phyloP scores from a whole-genome alignment of 2,113 vertebrate species.

The Rhombomys opimus region DNA sequence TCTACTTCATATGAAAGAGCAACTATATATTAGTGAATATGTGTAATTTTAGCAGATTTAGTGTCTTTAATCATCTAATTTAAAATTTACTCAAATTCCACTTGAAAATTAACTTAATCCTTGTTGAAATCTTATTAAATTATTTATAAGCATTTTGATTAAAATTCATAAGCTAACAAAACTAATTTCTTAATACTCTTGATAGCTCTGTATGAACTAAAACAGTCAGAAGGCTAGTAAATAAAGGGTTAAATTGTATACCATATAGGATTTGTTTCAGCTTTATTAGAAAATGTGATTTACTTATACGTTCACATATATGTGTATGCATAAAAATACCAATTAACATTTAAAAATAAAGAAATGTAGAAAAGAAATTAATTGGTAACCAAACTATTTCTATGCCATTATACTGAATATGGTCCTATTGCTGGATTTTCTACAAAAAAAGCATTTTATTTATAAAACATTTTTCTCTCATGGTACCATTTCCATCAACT shows the following conservation, averaged over 20 bases:
- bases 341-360: neutral
- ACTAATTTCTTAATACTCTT: neutral
- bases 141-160: neutral
- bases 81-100: too few species aligned
- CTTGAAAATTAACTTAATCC: neutral
- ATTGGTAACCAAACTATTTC: neutral
- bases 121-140: neutral
- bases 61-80: neutral
- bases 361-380: neutral
- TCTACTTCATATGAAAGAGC: neutral
- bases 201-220: neutral
- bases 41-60: neutral
- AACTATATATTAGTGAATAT: neutral
- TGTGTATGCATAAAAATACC: neutral
- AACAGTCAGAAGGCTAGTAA: neutral
- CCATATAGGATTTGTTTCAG: neutral
- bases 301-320: neutral
- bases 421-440: neutral
- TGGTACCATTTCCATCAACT: neutral
- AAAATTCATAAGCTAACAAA: neutral
- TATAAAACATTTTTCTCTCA: neutral
- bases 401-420: neutral
- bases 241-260: neutral
- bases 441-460: neutral
- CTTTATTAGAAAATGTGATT: neutral